phyloP scores from a whole-genome alignment of 2,113 vertebrate species.

The Ovis canadensis region DNA sequence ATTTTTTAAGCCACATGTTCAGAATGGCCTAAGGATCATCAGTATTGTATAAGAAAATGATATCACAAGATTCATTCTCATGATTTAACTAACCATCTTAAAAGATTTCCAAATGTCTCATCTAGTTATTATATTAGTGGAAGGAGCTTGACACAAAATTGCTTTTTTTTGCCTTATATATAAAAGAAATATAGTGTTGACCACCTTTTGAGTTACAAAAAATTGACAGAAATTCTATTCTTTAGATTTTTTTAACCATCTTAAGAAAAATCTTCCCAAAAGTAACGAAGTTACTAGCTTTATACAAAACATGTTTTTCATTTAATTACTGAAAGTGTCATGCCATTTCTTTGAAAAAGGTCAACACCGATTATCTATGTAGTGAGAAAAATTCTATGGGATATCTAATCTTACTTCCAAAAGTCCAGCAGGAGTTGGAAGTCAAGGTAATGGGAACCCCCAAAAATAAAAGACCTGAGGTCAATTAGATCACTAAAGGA shows the following conservation, averaged over 20 bases:
- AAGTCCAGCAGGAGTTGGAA: background rate
- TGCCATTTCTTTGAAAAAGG: background rate
- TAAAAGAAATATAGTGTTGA: slow-evolving; percentile 62
- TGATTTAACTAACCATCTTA: slow-evolving; percentile 38
- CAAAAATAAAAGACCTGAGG: background rate
- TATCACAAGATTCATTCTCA: background rate
- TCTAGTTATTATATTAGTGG: slow-evolving; percentile 49
- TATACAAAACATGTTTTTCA: background rate
- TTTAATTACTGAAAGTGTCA: background rate
- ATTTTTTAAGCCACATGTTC: background rate
- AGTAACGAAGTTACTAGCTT: background rate
- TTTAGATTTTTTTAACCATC: background rate
- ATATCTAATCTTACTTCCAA: background rate
- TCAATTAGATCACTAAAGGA: background rate
- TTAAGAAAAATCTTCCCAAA: background rate
- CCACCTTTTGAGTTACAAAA: slow-evolving; percentile 48
- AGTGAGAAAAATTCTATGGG: slow-evolving; percentile 1
- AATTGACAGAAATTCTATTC: slow-evolving; percentile 50
- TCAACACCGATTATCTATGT: background rate
- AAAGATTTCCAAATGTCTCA: slow-evolving; percentile 62
- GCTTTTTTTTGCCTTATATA: slow-evolving; percentile 70
- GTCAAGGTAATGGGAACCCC: background rate
- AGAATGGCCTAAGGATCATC: background rate
- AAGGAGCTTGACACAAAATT: slow-evolving; percentile 45
- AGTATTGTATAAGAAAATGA: background rate